phyloP scores from a whole-genome alignment of 1,140 invertebrate genomes.

The Drosophila setifemur region DNA sequence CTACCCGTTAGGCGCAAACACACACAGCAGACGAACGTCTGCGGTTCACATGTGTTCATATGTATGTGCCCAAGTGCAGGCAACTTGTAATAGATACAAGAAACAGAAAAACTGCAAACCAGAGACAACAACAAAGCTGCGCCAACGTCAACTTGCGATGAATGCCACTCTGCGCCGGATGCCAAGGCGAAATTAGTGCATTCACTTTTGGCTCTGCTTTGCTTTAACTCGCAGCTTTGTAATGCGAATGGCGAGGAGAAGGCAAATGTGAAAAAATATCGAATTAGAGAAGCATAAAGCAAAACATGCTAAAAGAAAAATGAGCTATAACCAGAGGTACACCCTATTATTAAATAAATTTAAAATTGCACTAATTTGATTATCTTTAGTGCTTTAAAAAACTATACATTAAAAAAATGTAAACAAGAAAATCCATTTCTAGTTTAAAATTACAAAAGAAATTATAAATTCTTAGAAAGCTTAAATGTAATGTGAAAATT shows the following conservation, averaged over 20 bases:
- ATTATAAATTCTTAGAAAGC: no score
- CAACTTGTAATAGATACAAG: constrained; percentile 60
- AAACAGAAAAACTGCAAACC: constrained; percentile 18
- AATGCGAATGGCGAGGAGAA: constrained; percentile 47
- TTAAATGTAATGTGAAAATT: no score
- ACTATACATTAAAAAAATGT: no score
- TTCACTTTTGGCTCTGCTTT: constrained; percentile 75
- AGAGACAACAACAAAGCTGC: constrained; percentile 17
- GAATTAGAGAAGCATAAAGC: constrained; percentile 28
- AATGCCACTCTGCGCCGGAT: constrained; percentile 65
- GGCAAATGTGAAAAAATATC: constrained; percentile 31
- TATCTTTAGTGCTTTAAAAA: no score
- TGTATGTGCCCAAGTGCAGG: constrained; percentile 43
- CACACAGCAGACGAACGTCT: neutral
- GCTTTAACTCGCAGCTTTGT: constrained; percentile 25
- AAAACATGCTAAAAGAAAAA: constrained; percentile 26
- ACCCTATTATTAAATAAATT: no score
- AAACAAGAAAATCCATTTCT: no score
- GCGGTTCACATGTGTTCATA: neutral
- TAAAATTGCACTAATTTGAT: no score
- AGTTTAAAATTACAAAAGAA: no score
- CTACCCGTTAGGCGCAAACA: neutral
- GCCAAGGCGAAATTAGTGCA: constrained; percentile 81
- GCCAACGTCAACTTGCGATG: constrained; percentile 31
- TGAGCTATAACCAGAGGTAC: neutral